Evolutionary conservation across 2,113 vertebrate species (phyloP).

Genomic region (Chinchilla lanigera): DNA sequence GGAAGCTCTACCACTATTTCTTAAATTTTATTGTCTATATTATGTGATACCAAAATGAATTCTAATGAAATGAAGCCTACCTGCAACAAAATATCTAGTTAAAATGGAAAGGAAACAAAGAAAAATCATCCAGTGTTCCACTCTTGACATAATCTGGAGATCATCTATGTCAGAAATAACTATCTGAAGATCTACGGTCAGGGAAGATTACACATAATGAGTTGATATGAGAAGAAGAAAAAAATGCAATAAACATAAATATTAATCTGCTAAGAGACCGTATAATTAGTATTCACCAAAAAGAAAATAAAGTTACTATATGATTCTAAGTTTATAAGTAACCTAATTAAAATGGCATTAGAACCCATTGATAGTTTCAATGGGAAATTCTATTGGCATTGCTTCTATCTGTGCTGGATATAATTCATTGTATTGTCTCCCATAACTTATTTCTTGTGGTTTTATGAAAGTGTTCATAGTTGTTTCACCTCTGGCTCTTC

Average conservation of each 20-base stretch:
- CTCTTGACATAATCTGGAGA: background rate
- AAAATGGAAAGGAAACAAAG: background rate
- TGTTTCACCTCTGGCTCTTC: slow-evolving; percentile 86
- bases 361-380: slow-evolving; percentile 61
- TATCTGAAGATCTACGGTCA: background rate
- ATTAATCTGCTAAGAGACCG: background rate
- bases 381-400: slow-evolving; percentile 72
- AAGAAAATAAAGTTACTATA: background rate
- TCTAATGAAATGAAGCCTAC: background rate
- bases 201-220: background rate
- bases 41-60: background rate
- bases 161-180: background rate
- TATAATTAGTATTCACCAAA: slow-evolving; percentile 10
- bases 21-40: background rate
- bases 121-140: background rate
- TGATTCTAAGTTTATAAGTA: slow-evolving; percentile 24
- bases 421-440: slow-evolving; percentile 83
- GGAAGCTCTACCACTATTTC: background rate
- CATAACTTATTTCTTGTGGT: slow-evolving; percentile 73
- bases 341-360: slow-evolving; percentile 52
- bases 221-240: background rate
- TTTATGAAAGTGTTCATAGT: slow-evolving; percentile 79
- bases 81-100: background rate
- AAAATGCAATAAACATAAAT: slow-evolving; percentile 26
- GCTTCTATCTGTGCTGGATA: slow-evolving; percentile 76